A percentile compares a stretch with the other conserved stretches of the same genome.
These are phyloP conservation scores for Mya arenaria DNA, from an alignment of 1,140 invertebrate genomes.

Conservation along the genomic window DNA sequence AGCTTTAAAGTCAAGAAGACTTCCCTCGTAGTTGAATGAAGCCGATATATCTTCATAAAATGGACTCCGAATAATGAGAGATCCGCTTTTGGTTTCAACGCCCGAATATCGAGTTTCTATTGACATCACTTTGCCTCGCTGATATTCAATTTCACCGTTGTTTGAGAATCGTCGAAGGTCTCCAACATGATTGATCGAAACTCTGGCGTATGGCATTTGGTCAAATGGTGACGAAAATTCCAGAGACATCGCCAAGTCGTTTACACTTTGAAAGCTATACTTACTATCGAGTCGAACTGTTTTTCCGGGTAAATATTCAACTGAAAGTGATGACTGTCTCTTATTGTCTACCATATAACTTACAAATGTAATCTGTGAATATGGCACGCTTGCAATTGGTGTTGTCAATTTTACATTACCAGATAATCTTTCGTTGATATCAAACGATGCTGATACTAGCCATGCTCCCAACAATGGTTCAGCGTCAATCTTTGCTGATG, in stretches of 20 bases:
- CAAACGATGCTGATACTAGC: background rate
- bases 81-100: constrained; percentile 32
- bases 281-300: background rate
- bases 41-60: constrained; percentile 54
- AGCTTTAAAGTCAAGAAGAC: background rate
- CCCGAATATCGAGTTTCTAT: background rate
- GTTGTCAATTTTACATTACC: constrained; percentile 26
- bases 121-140: background rate
- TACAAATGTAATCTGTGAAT: background rate
- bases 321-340: background rate
- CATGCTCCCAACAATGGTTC: constrained; percentile 16
- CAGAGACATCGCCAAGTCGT: background rate
- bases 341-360: background rate
- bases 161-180: background rate
- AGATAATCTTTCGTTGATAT: constrained; percentile 6
- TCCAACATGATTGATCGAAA: constrained; percentile 4
- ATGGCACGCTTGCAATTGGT: background rate
- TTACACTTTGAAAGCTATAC: background rate
- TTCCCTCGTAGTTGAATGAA: constrained; percentile 58
- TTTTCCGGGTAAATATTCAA: constrained; percentile 13
- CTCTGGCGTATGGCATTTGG: background rate
- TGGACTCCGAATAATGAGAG: constrained; percentile 54
- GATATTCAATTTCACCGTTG: constrained; percentile 19
- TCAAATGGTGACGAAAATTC: constrained; percentile 29
- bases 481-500: background rate